A percentile compares a stretch with the other conserved stretches of the same genome.
phyloP scores from a whole-genome alignment of 2,888 invertebrate genomes.

The Caenorhabditis sp. region DNA sequence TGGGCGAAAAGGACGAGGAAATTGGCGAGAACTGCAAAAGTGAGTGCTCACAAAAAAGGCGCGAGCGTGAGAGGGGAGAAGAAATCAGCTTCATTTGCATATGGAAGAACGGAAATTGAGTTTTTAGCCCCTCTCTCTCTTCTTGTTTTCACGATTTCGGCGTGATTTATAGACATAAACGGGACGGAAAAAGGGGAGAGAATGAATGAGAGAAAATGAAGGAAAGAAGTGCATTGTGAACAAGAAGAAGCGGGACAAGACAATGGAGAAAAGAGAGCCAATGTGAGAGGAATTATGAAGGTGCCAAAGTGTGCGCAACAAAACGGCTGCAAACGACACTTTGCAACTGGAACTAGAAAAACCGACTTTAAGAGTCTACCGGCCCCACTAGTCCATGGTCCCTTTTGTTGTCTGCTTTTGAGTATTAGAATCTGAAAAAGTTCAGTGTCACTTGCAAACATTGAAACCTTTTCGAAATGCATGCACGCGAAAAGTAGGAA shows the following conservation, averaged over 20 bases:
- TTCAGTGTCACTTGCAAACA: no score
- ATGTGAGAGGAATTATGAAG: neutral
- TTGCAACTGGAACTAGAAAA: no score
- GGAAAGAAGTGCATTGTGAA: neutral
- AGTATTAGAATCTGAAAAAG: no score
- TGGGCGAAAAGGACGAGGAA: neutral
- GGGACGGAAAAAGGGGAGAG: neutral
- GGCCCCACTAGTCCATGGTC: no score
- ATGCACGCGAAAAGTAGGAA: no score
- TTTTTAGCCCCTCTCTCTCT: neutral
- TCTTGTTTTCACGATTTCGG: neutral
- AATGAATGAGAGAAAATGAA: neutral
- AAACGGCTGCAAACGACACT: no score
- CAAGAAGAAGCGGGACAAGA: neutral
- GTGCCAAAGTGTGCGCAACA: no score
- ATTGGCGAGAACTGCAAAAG: neutral
- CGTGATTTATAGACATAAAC: neutral
- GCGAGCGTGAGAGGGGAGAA: neutral
- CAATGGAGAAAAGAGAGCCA: no score
- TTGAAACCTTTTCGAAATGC: no score
- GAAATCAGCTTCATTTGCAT: neutral
- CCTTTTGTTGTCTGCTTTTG: no score
- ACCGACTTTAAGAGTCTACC: no score
- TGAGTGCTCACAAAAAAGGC: neutral
- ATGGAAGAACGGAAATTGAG: conserved; percentile 38